Conservation (phyloP, 2,113 vertebrate genomes). For the Anthoscopus minutus region DNA sequence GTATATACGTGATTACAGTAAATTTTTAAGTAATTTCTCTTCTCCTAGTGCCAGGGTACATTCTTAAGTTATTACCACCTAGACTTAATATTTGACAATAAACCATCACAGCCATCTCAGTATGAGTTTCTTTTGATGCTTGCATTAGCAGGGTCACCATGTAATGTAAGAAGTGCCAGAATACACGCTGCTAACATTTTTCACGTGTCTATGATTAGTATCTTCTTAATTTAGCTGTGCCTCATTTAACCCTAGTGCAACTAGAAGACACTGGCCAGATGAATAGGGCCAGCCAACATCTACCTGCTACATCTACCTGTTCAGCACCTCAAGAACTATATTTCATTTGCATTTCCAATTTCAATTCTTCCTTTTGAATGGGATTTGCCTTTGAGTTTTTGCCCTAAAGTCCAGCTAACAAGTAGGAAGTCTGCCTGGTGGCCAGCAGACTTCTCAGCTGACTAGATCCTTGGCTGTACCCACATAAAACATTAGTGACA, state of each 20-base stretch:
- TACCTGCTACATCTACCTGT: not conserved
- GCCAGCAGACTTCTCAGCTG: not conserved
- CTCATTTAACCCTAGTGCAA: not conserved
- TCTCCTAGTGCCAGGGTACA: not conserved
- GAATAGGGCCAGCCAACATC: not conserved
- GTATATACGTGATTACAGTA: rapidly evolving
- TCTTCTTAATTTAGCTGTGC: slow-evolving; percentile 29
- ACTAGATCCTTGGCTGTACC: not conserved
- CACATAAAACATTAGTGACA: not conserved
- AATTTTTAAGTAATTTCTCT: not conserved
- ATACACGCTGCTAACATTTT: slow-evolving; percentile 34
- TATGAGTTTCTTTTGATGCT: not conserved
- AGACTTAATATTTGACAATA: not conserved
- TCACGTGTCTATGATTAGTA: not conserved
- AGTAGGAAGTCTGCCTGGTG: not conserved
- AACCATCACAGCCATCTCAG: not conserved
- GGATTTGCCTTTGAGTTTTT: not conserved
- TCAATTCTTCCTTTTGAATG: not conserved
- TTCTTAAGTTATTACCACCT: not conserved
- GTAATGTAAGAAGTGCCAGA: slow-evolving; percentile 2
- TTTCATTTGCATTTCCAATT: not conserved
- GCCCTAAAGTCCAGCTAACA: not conserved
- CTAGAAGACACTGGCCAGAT: not conserved
- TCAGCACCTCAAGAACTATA: not conserved
- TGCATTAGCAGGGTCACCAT: not conserved